phyloP scores from a whole-genome alignment of 2,113 vertebrate species.

The Zeus faber region DNA sequence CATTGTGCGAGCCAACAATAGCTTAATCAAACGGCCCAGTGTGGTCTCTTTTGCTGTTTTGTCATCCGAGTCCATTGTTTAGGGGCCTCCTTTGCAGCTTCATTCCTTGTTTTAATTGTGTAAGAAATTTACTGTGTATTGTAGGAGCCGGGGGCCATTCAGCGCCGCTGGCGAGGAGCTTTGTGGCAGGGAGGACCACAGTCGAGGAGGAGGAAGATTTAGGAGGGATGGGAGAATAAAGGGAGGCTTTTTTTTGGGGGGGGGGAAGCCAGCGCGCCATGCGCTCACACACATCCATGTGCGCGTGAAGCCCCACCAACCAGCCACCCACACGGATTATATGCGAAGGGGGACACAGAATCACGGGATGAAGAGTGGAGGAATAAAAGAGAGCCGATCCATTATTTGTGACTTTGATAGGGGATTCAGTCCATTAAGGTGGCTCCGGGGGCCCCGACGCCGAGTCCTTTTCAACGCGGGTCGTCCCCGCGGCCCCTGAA shows the following conservation, averaged over 20 bases:
- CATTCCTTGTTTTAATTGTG: constrained; percentile 74
- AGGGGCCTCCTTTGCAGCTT: constrained; percentile 69
- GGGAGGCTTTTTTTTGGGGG: constrained; percentile 37
- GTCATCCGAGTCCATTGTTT: constrained; percentile 73
- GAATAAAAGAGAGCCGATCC: constrained; percentile 25
- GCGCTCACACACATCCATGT: constrained; percentile 54
- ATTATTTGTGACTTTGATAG: constrained; percentile 63
- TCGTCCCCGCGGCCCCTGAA: too few species aligned
- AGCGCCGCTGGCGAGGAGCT: constrained; percentile 65
- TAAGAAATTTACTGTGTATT: constrained; percentile 78
- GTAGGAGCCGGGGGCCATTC: constrained; percentile 70
- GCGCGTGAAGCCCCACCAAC: constrained; percentile 38
- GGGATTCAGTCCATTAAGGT: constrained; percentile 56
- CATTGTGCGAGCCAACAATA: constrained; percentile 67
- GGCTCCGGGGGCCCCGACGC: constrained; percentile 44
- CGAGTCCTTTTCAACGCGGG: constrained; percentile 44
- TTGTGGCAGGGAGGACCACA: constrained; percentile 65
- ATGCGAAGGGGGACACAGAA: constrained; percentile 37
- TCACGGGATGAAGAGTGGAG: constrained; percentile 27
- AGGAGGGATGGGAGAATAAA: constrained; percentile 68
- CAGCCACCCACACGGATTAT: constrained; percentile 55
- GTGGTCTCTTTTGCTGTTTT: constrained; percentile 74
- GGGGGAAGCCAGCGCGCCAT: constrained; percentile 50
- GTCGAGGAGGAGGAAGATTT: constrained; percentile 70
- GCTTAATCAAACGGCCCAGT: constrained; percentile 69